phyloP scores from a whole-genome alignment of 35 echinoderm and acorn worm genomes.

The Ophiothrix spiculata region DNA sequence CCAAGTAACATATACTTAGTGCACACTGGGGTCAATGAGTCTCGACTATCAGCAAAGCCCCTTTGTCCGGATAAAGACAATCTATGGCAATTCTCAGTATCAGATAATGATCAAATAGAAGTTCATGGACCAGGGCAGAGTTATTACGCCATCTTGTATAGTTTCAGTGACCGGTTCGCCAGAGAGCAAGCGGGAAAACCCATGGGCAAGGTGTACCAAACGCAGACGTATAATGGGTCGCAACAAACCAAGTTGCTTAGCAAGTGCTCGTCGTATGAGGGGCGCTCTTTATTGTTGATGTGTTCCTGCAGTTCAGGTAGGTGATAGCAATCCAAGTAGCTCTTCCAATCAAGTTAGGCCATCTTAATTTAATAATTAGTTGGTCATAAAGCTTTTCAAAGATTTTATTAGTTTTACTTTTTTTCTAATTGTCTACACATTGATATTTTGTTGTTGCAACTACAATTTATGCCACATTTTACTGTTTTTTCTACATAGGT shows the following conservation, averaged over 20 bases:
- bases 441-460: no score
- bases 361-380: no score
- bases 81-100: slow-evolving; percentile 32
- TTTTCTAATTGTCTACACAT: no score
- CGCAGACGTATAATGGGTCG: slow-evolving; percentile 53
- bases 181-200: background rate
- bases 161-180: background rate
- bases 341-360: no score
- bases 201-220: slow-evolving; percentile 58
- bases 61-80: slow-evolving; percentile 4
- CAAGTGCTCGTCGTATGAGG: slow-evolving; percentile 14
- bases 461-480: no score
- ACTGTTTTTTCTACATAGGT: no score
- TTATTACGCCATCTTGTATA: slow-evolving; percentile 40
- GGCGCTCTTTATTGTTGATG: slow-evolving; percentile 45
- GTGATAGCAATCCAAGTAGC: no score
- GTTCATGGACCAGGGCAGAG: slow-evolving; percentile 54
- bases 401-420: no score
- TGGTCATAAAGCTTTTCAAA: no score
- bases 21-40: background rate
- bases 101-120: slow-evolving; percentile 11
- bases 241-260: slow-evolving; percentile 41
- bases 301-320: slow-evolving; percentile 61
- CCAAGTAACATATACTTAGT: slow-evolving; percentile 46
- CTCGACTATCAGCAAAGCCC: background rate